phyloP scores from a whole-genome alignment of 1,140 invertebrate genomes.

The Polypedilum pembai region DNA sequence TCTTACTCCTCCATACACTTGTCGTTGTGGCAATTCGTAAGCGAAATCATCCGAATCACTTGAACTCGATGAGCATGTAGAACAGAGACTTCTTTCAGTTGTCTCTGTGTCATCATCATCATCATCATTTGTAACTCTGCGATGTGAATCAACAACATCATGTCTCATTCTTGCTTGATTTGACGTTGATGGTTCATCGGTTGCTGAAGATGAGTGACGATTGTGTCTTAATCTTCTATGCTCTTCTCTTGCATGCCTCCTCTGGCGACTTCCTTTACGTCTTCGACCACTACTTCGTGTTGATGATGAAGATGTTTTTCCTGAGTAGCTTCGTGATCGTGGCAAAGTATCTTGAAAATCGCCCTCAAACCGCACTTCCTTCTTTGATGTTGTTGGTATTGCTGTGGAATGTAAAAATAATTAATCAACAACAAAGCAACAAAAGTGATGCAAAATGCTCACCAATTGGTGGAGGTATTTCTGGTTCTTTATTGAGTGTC shows the following conservation, averaged over 20 bases:
- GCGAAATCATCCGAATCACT: conserved; percentile 70
- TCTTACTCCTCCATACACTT: conserved; percentile 75
- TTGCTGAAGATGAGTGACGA: conserved; percentile 37
- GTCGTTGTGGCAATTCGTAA: conserved; percentile 67
- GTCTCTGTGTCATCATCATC: conserved; percentile 50
- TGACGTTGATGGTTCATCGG: conserved; percentile 35
- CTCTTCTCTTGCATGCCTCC: conserved; percentile 34
- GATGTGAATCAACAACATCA: conserved; percentile 31
- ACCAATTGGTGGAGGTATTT: background rate
- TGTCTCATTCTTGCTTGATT: conserved; percentile 36
- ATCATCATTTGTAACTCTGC: conserved; percentile 29
- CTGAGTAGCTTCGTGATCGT: conserved; percentile 42
- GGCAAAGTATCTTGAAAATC: conserved; percentile 41
- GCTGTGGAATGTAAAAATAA: conserved; percentile 30
- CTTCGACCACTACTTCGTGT: conserved; percentile 36
- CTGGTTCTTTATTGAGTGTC: background rate
- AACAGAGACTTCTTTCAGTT: conserved; percentile 62
- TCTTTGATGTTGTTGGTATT: conserved; percentile 33
- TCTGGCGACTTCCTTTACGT: conserved; percentile 40
- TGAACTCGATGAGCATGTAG: conserved; percentile 70
- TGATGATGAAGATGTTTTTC: conserved; percentile 35
- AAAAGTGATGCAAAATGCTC: background rate
- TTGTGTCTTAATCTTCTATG: conserved; percentile 20
- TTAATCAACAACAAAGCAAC: background rate
- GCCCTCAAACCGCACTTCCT: conserved; percentile 40